A percentile compares a stretch with the other conserved stretches of the same genome.
Evolutionary conservation across 1,140 invertebrate species (phyloP).

Genomic region (Hormaphis cornu): DNA sequence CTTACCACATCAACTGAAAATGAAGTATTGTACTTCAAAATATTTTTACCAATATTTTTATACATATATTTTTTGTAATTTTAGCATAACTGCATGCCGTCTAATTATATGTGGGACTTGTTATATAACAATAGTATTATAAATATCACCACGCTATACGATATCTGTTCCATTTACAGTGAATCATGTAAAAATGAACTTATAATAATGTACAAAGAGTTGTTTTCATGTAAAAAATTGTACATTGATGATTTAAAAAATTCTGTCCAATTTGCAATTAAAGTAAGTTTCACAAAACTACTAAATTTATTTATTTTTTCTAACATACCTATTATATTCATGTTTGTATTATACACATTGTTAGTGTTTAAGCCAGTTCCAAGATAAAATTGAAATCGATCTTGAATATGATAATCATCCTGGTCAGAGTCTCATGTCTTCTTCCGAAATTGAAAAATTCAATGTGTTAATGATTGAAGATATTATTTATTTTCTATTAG

Average conservation of each 20-base stretch:
- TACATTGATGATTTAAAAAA: constrained; percentile 12
- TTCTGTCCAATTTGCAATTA: constrained; percentile 1
- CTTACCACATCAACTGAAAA: constrained; percentile 1
- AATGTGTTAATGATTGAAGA: constrained; percentile 6
- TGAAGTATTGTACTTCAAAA: not conserved
- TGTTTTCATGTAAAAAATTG: constrained; percentile 6
- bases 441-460: not conserved
- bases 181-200: constrained; percentile 5
- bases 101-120: not conserved
- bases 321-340: not conserved
- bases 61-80: not conserved
- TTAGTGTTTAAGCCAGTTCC: constrained; percentile 15
- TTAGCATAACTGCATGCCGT: not conserved
- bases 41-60: not conserved
- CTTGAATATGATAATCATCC: not conserved
- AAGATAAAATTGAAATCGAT: constrained; percentile 23
- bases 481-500: constrained; percentile 12
- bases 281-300: not conserved
- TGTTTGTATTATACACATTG: not conserved
- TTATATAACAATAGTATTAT: constrained; percentile 5
- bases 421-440: not conserved
- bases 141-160: constrained; percentile 3
- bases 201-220: not conserved
- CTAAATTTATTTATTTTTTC: too few species aligned
- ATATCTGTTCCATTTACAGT: constrained; percentile 2